A percentile compares a stretch with the other conserved stretches of the same genome.
These are phyloP conservation scores for Tursiops truncatus DNA, from an alignment of 2,113 vertebrate genomes.

Conservation along the genomic window DNA sequence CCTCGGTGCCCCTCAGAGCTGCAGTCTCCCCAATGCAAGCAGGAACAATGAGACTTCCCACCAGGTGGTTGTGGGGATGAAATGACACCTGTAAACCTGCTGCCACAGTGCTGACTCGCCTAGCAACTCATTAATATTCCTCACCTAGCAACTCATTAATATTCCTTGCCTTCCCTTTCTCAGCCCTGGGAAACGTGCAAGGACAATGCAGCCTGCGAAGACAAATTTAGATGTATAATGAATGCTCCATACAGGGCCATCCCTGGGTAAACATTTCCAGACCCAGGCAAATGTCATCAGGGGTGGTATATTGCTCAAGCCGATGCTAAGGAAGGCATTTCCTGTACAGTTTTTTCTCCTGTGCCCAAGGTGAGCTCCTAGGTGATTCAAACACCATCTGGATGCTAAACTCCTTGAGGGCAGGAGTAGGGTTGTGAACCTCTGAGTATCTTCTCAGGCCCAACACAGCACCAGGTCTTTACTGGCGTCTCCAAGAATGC, in stretches of 20 bases:
- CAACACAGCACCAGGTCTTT: not conserved
- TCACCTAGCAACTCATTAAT: not conserved
- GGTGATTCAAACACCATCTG: not conserved
- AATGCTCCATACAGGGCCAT: rapidly evolving
- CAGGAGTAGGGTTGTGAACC: not conserved
- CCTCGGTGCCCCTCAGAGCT: not conserved
- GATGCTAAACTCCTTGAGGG: not conserved
- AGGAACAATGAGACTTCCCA: not conserved
- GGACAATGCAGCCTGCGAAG: not conserved
- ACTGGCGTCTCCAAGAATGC: not conserved
- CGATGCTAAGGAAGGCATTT: not conserved
- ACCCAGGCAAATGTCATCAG: not conserved
- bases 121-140: not conserved
- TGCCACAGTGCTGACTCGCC: not conserved
- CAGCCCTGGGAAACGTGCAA: not conserved
- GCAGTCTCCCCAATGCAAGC: rapidly evolving
- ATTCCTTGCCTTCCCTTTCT: not conserved
- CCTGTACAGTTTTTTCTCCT: not conserved
- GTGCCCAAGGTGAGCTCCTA: not conserved
- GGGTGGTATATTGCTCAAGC: not conserved
- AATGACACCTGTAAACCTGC: not conserved
- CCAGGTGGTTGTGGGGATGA: not conserved
- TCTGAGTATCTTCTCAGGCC: not conserved
- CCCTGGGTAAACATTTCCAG: not conserved
- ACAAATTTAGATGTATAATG: not conserved